phyloP scores from a whole-genome alignment of 2,888 invertebrate species.

The Melieria picta region DNA sequence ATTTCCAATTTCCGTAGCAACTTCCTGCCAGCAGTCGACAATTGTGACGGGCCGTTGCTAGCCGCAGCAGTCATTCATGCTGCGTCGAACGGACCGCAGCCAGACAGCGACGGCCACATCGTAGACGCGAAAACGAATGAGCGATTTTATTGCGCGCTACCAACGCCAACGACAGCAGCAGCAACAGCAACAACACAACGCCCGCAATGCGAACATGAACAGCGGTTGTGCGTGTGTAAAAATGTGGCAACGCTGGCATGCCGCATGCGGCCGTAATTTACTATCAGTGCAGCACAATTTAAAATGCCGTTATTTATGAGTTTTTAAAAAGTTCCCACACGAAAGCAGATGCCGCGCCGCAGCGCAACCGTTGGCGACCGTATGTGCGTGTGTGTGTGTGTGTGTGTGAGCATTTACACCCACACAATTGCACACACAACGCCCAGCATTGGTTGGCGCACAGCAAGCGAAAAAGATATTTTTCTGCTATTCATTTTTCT shows the following conservation, averaged over 20 bases:
- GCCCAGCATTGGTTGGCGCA: no score
- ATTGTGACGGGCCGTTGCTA: neutral
- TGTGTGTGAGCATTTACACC: neutral
- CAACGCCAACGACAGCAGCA: conserved; percentile 9
- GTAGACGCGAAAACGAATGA: conserved; percentile 13
- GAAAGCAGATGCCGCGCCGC: neutral
- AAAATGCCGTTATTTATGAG: conserved; percentile 39
- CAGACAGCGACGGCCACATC: neutral
- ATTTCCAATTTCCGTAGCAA: conserved; percentile 57
- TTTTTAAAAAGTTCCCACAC: conserved; percentile 37
- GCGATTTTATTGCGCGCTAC: conserved; percentile 9
- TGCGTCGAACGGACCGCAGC: neutral
- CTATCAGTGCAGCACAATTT: conserved; percentile 28
- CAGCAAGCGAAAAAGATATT: no score
- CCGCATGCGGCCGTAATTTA: conserved; percentile 17
- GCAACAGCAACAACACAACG: neutral
- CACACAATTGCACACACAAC: no score
- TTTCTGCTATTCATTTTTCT: no score
- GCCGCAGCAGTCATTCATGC: neutral
- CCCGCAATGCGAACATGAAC: conserved; percentile 16
- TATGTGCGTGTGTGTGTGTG: neutral
- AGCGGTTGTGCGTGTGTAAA: conserved; percentile 1
- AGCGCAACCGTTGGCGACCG: conserved; percentile 4
- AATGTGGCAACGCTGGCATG: neutral
- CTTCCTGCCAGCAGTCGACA: conserved; percentile 42